Percentiles rank a stretch among this genome's conserved stretches.
Conservation (phyloP, 2,888 invertebrate genomes). For the Carterocephalus palaemon region DNA sequence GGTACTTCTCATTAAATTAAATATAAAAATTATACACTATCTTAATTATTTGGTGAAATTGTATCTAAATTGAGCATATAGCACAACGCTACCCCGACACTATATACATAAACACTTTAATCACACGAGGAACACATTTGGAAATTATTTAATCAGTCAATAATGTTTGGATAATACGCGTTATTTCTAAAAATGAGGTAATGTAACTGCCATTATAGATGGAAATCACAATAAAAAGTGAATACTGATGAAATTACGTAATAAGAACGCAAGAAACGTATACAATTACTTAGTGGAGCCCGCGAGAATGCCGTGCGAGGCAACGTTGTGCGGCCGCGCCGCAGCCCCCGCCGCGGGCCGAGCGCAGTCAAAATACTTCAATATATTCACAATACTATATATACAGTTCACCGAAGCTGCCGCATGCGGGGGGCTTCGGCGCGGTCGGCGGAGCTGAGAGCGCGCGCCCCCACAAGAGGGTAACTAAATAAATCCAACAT, state of each 20-base stretch:
- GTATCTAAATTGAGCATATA: slow-evolving; percentile 78
- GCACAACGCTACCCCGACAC: slow-evolving; percentile 77
- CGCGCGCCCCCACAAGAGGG: too few relatives aligned
- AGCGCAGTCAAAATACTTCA: too few relatives aligned
- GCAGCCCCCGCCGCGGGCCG: slow-evolving; percentile 32
- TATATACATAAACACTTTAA: slow-evolving; percentile 56
- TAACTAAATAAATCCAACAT: too few relatives aligned
- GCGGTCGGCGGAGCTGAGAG: background rate
- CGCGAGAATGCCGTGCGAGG: slow-evolving; percentile 65
- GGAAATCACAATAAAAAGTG: slow-evolving; percentile 69
- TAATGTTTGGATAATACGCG: slow-evolving; percentile 64
- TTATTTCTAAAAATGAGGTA: slow-evolving; percentile 72
- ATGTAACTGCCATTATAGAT: slow-evolving; percentile 67
- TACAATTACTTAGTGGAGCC: slow-evolving; percentile 34
- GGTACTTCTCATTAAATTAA: slow-evolving; percentile 78
- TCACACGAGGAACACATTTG: slow-evolving; percentile 73
- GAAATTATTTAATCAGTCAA: slow-evolving; percentile 76
- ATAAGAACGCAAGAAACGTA: slow-evolving; percentile 25
- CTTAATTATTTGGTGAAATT: slow-evolving; percentile 76
- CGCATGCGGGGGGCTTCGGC: slow-evolving; percentile 3
- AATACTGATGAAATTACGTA: slow-evolving; percentile 70
- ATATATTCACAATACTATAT: too few relatives aligned
- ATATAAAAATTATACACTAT: slow-evolving; percentile 75
- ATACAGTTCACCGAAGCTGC: too few relatives aligned
- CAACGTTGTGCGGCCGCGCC: slow-evolving; percentile 66